Base-by-base conservation (phyloP, 1,140 invertebrate species). In the Nymphalis io region DNA sequence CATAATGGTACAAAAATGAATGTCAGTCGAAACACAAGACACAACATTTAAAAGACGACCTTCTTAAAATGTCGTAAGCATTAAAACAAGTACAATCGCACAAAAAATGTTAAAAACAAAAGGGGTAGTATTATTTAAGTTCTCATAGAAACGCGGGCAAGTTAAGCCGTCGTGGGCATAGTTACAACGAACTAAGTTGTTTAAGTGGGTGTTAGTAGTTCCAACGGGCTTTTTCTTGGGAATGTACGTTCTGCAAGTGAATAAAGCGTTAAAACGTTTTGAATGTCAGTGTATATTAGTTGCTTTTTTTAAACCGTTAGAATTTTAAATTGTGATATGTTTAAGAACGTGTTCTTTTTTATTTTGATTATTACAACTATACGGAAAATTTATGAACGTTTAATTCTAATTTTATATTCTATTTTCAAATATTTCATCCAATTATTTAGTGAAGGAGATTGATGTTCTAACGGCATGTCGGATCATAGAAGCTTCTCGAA, bases 211-310 rank as follows among this genome's bases (percentile, higher is more conserved):
- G 51, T 23, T 55, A 55, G 16, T 18, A 48, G 51, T 27, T 55
- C 51, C 51, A 55, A 6, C 23, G 23, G 20, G 15, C 21, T 55
- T 55, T 55, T 55, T 55, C 51, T 27, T 55, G 12, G 51, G 51
- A 27, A 55, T 55, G 51, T 55, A 55, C 51, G 27, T 16, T 10
- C 40, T 44, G 27, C 10, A 8, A 33, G 18, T 20, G 46, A 59
- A 39, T 59, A 59, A 59, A 59, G n/a, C 6, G 13, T 62, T 62
- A 62, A 46, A 46, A 46, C 20, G 18, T 62, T 48, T 51, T 33
- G 53, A 21, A 46, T 48, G 42, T 48, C 11, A 51, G 46, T 20
- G 0, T n/a, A n/a, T 51, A 12, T 44, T 38, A 46, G 23, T 64
- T 27, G 23, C n/a, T 27, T 46, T 33, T 60, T 61, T 46, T 23